These are phyloP conservation scores for Agrochola macilenta DNA, from an alignment of 2,888 invertebrate species.

Conservation along the genomic window DNA sequence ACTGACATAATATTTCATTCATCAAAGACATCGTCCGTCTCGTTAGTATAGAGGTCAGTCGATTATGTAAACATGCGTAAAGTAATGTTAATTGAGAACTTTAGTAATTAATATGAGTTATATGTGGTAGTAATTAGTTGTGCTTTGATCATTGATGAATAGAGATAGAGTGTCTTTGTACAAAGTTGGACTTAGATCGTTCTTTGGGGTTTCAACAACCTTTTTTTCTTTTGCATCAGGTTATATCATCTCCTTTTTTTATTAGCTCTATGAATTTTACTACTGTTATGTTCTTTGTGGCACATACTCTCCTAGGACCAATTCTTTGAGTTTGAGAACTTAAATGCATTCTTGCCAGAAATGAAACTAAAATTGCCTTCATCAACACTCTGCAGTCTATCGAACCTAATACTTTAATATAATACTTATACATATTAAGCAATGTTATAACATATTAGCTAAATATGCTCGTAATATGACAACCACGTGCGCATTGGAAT, in stretches of 20 bases:
- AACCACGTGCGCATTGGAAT: conserved; percentile 33
- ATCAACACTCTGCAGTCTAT: too few relatives aligned
- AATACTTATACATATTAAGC: neutral
- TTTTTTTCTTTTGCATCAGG: neutral
- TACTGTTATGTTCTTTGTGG: neutral
- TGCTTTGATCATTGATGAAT: conserved; percentile 19
- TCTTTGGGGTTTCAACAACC: neutral
- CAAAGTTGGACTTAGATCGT: neutral
- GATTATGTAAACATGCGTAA: conserved; percentile 46
- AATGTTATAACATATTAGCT: conserved; percentile 13
- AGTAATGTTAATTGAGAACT: conserved; percentile 38
- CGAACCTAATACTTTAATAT: neutral
- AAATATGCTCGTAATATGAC: conserved; percentile 31
- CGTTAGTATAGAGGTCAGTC: conserved; percentile 52
- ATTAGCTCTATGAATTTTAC: neutral
- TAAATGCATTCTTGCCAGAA: too few relatives aligned
- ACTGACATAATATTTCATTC: conserved; percentile 62
- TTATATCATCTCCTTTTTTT: neutral
- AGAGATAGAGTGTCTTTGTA: neutral
- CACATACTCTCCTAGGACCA: neutral
- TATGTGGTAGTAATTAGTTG: conserved; percentile 23
- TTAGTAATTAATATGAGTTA: conserved; percentile 36
- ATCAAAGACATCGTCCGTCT: conserved; percentile 48
- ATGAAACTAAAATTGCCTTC: neutral
- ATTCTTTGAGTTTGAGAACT: too few relatives aligned